These are phyloP conservation scores for Tetramorium bicarinatum DNA, from an alignment of 2,888 invertebrate genomes.

Conservation along the genomic window DNA sequence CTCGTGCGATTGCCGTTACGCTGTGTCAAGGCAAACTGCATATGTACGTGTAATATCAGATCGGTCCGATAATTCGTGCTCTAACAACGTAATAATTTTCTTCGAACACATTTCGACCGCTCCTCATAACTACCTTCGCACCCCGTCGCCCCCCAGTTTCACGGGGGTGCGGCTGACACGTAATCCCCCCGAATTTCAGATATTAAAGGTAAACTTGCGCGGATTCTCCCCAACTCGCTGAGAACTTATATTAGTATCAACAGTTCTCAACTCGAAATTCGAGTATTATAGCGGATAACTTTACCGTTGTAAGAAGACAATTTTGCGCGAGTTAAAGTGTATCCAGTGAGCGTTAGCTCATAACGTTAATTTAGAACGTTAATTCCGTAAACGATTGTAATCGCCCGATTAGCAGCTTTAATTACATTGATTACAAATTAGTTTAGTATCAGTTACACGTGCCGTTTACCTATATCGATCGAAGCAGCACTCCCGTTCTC, in stretches of 20 bases:
- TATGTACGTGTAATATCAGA: conserved; percentile 72
- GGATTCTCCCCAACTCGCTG: not conserved
- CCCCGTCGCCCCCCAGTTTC: not conserved
- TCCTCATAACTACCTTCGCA: not conserved
- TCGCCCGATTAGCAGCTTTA: not conserved
- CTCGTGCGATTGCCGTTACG: conserved; percentile 76
- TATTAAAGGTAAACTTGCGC: not conserved
- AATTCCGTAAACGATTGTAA: not conserved
- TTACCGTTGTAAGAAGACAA: not conserved
- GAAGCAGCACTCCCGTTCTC: not conserved
- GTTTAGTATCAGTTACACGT: conserved; percentile 1
- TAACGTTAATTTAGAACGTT: not conserved
- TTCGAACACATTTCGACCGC: conserved; percentile 17
- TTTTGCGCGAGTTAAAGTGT: not conserved
- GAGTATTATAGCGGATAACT: not conserved
- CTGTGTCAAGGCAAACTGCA: conserved; percentile 80
- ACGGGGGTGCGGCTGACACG: conserved; percentile 31
- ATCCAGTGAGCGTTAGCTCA: not conserved
- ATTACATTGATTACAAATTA: not conserved
- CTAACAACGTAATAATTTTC: conserved; percentile 62
- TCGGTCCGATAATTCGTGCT: conserved; percentile 65
- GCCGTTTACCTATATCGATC: not conserved
- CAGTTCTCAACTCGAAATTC: not conserved
- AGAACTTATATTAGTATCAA: not conserved
- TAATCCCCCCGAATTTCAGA: conserved; percentile 16